Conservation (phyloP, 2,113 vertebrate genomes). For the Mormoops blainvillei region DNA sequence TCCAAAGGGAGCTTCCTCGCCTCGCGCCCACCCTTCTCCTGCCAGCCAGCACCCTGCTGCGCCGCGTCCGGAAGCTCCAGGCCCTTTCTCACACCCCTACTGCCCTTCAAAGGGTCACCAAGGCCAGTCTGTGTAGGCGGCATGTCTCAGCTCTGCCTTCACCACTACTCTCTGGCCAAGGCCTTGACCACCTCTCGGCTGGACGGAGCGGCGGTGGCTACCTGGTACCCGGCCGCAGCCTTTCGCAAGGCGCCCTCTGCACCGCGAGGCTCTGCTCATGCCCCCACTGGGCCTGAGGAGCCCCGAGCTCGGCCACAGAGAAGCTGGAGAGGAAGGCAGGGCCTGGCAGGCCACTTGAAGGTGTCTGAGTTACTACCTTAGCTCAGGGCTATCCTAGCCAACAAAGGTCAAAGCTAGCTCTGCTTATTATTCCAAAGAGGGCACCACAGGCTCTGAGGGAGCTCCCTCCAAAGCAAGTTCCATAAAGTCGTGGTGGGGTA, state of each 20-base stretch:
- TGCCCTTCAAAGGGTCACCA: too few species aligned
- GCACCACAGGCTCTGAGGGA: background rate
- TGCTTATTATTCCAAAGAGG: background rate
- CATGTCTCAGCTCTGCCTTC: background rate
- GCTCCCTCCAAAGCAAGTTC: background rate
- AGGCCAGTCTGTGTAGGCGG: background rate
- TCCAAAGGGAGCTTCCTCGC: background rate
- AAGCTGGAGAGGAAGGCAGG: background rate
- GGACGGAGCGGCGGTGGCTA: background rate
- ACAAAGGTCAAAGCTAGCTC: background rate
- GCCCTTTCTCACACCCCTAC: background rate
- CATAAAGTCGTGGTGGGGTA: background rate
- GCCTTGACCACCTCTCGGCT: background rate
- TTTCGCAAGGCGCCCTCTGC: background rate
- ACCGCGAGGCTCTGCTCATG: background rate
- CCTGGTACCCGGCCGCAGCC: background rate
- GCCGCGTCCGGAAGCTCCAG: background rate
- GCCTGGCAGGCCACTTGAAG: background rate
- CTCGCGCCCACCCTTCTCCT: background rate
- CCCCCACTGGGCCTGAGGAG: background rate
- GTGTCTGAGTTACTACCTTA: background rate
- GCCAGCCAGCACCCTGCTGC: background rate
- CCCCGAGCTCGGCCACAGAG: background rate
- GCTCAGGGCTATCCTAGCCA: background rate
- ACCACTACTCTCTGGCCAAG: rapidly evolving